Base-by-base conservation (phyloP, 2,113 vertebrate genomes). In the Varanus salvator region DNA sequence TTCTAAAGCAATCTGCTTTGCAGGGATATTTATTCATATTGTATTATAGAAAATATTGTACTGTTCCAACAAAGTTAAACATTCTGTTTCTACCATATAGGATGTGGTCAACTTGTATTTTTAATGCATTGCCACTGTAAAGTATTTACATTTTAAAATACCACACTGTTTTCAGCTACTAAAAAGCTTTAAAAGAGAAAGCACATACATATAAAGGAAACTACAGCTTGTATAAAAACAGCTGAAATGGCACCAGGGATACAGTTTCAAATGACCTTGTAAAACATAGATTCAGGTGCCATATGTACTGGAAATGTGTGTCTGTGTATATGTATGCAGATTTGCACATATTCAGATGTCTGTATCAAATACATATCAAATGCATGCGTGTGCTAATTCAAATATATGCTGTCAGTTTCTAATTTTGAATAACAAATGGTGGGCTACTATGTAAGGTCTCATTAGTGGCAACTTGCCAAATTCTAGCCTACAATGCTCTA, bases 241-340 rank as follows among this genome's bases (percentile, higher is more conserved):
- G 87, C 91, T 87, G 90, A 93, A 94, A 93, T 57, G 80, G 77
- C 19, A 92, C 93, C 95, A 90, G 87, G 87, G 31, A 52, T 90
- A 60, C 90, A 93, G 54, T 95, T 95, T 95, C 90, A 96, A 69
- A 89, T 93, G 86, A 90, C 57, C 48, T 91, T 94, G 69, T 89
- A 68, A 64, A 90, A 72, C 90, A 64, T 92, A 90, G 89, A 91
- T 92, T 66, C 84, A 93, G 84, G 66, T 94, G 77, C 90, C 57
- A 93, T 27, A 48, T 48, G 27, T 57, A 80, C 38, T 44, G 38
- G 38, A 44, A 44, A 44, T 27, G 14, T 64, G 9, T 14, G 11
- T 14, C 3, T 64, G 11, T 95, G 12, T 14, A 93, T 27, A 48
- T 48, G 25, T 57, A 80, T 31, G 34, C 5, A 82, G 38, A 44